Evolutionary conservation across 2,113 vertebrate genomes (phyloP).

Genomic region (Mustelus asterias): DNA sequence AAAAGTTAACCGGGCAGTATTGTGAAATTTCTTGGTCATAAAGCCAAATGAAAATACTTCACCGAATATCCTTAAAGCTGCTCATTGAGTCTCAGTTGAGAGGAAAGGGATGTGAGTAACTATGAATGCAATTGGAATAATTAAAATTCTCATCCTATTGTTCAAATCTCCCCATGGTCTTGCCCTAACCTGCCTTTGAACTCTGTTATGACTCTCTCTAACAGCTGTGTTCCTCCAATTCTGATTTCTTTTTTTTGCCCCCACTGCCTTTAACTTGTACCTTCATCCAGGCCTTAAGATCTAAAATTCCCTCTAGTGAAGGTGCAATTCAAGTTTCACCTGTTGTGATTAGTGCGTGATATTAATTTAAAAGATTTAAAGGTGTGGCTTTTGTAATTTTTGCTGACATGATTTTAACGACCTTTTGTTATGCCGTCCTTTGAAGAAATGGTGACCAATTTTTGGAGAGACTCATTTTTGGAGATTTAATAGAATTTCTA

Average conservation of each 20-base stretch:
- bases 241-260: not conserved
- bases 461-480: too few species aligned
- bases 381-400: not conserved
- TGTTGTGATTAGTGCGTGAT: not conserved
- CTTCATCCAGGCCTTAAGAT: not conserved
- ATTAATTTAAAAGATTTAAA: not conserved
- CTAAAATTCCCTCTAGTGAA: not conserved
- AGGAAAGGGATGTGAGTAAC: not conserved
- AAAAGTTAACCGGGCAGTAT: not conserved
- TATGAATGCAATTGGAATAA: not conserved
- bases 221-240: not conserved
- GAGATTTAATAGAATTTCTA: not conserved
- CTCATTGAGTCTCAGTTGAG: not conserved
- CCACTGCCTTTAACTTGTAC: not conserved
- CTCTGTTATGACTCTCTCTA: not conserved
- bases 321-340: not conserved
- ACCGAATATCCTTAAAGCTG: not conserved
- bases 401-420: not conserved
- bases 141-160: not conserved
- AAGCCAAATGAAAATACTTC: not conserved
- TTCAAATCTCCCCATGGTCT: not conserved
- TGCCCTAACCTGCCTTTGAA: not conserved
- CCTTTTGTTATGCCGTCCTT: too few species aligned
- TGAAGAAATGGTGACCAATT: not conserved
- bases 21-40: not conserved